Evolutionary conservation across 2,888 invertebrate species (phyloP).

Genomic region (Sericinus montela): DNA sequence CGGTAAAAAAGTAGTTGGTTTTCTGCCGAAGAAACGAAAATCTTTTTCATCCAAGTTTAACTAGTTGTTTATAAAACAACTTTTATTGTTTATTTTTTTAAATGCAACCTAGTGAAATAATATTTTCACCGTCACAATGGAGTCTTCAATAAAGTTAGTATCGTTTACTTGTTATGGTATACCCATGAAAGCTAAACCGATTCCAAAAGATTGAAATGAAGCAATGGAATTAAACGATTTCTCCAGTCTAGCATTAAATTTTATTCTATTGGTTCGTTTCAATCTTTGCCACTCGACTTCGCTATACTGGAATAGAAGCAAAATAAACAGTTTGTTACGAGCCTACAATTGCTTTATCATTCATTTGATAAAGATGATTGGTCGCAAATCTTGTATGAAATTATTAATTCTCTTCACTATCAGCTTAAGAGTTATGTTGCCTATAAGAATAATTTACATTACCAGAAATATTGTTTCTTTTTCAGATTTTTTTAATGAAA

Average conservation of each 20-base stretch:
- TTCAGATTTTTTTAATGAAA: too few relatives aligned
- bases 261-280: constrained; percentile 20
- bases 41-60: too few relatives aligned
- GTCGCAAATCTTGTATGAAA: neutral
- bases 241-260: constrained; percentile 17
- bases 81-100: too few relatives aligned
- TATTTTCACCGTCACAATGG: too few relatives aligned
- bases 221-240: constrained; percentile 20
- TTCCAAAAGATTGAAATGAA: constrained; percentile 19
- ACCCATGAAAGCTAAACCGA: constrained; percentile 13
- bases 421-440: too few relatives aligned
- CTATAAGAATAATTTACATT: too few relatives aligned
- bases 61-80: too few relatives aligned
- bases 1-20: too few relatives aligned
- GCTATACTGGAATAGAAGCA: constrained; percentile 11
- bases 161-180: neutral
- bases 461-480: too few relatives aligned
- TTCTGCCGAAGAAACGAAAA: too few relatives aligned
- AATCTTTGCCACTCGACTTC: constrained; percentile 16
- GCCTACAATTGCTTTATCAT: constrained; percentile 9
- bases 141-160: constrained; percentile 7
- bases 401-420: too few relatives aligned
- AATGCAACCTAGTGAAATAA: too few relatives aligned
- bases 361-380: neutral
- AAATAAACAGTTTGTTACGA: constrained; percentile 17